Percentiles rank a stretch among this genome's conserved stretches.
Evolutionary conservation across 1,140 invertebrate species (phyloP).

Genomic region (Lethrus apterus): DNA sequence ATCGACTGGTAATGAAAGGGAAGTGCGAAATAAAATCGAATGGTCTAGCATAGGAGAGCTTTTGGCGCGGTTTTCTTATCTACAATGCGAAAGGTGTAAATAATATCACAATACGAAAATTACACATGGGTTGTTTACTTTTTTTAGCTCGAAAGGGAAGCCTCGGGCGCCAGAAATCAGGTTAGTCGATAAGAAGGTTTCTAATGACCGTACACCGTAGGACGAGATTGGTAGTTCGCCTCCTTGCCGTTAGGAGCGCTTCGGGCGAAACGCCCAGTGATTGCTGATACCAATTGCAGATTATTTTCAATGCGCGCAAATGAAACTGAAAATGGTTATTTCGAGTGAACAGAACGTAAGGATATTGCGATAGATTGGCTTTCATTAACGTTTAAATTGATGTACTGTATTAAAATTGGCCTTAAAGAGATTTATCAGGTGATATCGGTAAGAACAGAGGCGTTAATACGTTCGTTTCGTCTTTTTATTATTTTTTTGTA

Average conservation of each 20-base stretch:
- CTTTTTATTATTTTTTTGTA: no score
- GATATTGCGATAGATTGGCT: no score
- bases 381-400: no score
- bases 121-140: constrained; percentile 19
- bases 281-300: no score
- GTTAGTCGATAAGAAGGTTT: constrained; percentile 32
- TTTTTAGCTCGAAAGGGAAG: constrained; percentile 19
- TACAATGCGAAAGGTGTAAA: constrained; percentile 23
- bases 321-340: no score
- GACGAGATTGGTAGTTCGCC: constrained; percentile 24
- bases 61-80: constrained; percentile 23
- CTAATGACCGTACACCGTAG: constrained; percentile 26
- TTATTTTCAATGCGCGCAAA: no score
- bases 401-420: no score
- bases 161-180: constrained; percentile 26
- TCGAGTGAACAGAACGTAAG: no score
- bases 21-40: constrained; percentile 4
- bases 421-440: no score
- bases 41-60: background rate
- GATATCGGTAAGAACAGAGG: no score
- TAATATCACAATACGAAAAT: constrained; percentile 26
- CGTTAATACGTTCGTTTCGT: no score
- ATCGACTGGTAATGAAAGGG: constrained; percentile 9
- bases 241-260: constrained; percentile 25
- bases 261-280: no score